Percentiles rank a stretch among this genome's conserved stretches.
These are phyloP conservation scores for Xestia ashworthii DNA, from an alignment of 2,888 invertebrate genomes.

Conservation along the genomic window DNA sequence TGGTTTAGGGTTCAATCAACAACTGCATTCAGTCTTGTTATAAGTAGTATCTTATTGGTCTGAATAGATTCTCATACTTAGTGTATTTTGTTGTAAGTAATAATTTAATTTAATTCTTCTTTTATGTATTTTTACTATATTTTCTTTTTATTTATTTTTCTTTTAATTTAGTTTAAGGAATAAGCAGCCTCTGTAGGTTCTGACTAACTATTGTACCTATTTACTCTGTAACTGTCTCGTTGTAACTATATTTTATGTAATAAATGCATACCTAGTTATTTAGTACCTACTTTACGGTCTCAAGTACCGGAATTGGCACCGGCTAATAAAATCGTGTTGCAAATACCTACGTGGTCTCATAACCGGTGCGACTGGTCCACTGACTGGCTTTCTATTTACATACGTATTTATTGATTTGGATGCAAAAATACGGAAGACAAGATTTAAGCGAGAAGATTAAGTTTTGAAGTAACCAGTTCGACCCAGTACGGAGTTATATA, in stretches of 20 bases:
- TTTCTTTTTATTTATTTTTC: conserved; percentile 1
- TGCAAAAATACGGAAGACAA: conserved; percentile 60
- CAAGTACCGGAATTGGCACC: conserved; percentile 61
- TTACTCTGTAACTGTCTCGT: conserved; percentile 26
- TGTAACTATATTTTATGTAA: conserved; percentile 28
- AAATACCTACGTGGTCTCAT: conserved; percentile 63
- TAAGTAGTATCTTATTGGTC: conserved; percentile 41
- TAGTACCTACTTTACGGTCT: conserved; percentile 44
- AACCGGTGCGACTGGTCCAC: conserved; percentile 70
- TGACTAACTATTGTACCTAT: conserved; percentile 1
- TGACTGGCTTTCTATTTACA: conserved; percentile 73
- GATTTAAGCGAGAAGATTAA: conserved; percentile 23
- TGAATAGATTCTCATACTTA: conserved; percentile 26
- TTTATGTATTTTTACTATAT: conserved; percentile 16
- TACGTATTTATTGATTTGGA: conserved; percentile 66
- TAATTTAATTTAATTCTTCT: conserved; percentile 20
- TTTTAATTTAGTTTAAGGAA: neutral
- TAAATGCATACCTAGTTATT: conserved; percentile 36
- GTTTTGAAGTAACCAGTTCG: neutral
- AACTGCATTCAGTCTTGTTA: conserved; percentile 58
- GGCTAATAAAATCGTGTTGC: conserved; percentile 64
- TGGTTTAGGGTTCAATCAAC: conserved; percentile 62
- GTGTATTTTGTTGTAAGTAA: conserved; percentile 26
- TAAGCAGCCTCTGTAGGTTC: neutral
- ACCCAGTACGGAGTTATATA: neutral